A percentile compares a stretch with the other conserved stretches of the same genome.
phyloP scores from a whole-genome alignment of 1,140 invertebrate species.

The Lepidurus apus region DNA sequence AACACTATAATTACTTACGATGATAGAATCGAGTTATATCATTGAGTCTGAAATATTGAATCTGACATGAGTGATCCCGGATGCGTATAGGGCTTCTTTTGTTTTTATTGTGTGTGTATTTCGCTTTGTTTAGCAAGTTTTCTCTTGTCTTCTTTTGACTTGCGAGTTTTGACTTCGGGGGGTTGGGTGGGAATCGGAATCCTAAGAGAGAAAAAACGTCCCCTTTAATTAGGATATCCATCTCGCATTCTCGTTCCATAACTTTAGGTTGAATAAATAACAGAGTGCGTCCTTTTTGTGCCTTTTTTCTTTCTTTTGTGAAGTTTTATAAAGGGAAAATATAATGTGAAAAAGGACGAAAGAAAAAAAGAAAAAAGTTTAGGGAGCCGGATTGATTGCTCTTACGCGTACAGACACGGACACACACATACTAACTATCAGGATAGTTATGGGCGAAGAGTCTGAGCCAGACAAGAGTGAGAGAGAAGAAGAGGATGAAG shows the following conservation, averaged over 20 bases:
- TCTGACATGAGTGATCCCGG: neutral
- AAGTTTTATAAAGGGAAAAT: neutral
- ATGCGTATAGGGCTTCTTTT: neutral
- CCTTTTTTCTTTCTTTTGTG: neutral
- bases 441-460: neutral
- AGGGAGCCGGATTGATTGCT: slow-evolving; percentile 13
- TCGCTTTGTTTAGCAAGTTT: neutral
- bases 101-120: neutral
- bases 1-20: too few relatives aligned
- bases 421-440: neutral
- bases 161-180: neutral
- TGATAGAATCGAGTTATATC: too few relatives aligned
- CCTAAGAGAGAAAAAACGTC: neutral
- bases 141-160: neutral
- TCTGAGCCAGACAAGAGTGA: too few relatives aligned
- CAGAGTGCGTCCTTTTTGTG: neutral
- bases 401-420: neutral
- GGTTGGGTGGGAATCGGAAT: neutral
- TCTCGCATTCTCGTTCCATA: slow-evolving; percentile 14
- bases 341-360: neutral
- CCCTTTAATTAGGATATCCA: slow-evolving; percentile 22
- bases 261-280: slow-evolving; percentile 8
- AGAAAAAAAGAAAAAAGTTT: neutral
- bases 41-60: too few relatives aligned
- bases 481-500: too few relatives aligned